Conservation (phyloP, 2,797 vertebrate genomes). For the Neopelma chrysocephalum region DNA sequence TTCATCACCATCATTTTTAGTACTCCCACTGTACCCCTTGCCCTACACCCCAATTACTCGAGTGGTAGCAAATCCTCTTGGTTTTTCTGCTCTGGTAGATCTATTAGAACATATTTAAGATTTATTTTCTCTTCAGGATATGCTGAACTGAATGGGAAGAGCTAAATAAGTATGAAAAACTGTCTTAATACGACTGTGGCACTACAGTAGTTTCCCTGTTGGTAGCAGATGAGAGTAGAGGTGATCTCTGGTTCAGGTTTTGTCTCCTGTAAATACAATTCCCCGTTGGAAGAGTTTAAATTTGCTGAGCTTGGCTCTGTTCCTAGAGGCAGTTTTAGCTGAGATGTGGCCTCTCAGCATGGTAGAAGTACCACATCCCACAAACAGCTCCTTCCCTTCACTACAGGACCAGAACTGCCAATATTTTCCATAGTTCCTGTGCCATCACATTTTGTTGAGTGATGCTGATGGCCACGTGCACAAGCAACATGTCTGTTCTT, state of each 20-base stretch:
- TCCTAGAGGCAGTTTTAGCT: not conserved
- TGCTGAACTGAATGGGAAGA: not conserved
- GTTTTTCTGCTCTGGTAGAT: not conserved
- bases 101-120: not conserved
- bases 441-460: not conserved
- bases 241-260: not conserved
- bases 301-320: not conserved
- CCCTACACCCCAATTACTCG: not conserved
- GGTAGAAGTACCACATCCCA: not conserved
- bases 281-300: not conserved
- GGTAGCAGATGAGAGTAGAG: not conserved
- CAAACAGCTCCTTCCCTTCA: not conserved
- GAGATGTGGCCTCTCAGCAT: not conserved
- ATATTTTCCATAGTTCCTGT: slow-evolving; percentile 15
- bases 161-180: fast-evolving
- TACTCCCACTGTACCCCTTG: not conserved
- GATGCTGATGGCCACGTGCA: not conserved
- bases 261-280: not conserved
- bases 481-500: not conserved
- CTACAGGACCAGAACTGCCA: slow-evolving; percentile 10
- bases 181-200: not conserved
- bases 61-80: not conserved
- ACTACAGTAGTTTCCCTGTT: not conserved
- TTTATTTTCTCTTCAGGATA: not conserved
- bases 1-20: not conserved